Evolutionary conservation across 53 echinoderm and acorn worm genomes (phyloP).

Genomic region (Apostichopus leukothele): DNA sequence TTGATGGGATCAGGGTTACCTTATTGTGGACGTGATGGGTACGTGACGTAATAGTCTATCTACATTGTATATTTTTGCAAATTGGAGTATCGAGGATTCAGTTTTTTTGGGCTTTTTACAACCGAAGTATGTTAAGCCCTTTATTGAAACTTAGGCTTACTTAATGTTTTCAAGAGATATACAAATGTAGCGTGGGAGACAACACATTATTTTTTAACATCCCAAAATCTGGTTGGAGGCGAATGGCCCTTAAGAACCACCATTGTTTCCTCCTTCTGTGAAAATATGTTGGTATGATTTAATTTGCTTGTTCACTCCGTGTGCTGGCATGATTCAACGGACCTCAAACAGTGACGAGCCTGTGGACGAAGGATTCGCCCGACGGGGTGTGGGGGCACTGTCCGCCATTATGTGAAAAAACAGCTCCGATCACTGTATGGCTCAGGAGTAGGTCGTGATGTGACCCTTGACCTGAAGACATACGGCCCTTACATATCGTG

Average conservation of each 20-base stretch:
- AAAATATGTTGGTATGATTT: constrained; percentile 43
- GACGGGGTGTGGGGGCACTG: constrained; percentile 52
- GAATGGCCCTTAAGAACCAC: constrained; percentile 20
- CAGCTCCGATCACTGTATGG: background rate
- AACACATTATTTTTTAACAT: too few species aligned
- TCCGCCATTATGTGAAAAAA: constrained; percentile 43
- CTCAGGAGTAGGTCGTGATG: constrained; percentile 12
- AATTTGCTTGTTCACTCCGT: constrained; percentile 48
- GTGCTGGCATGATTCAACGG: constrained; percentile 45
- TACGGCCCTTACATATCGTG: background rate
- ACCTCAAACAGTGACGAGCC: constrained; percentile 44
- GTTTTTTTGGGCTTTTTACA: too few species aligned
- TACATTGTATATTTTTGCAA: too few species aligned
- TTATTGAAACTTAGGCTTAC: too few species aligned
- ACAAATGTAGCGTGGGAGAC: too few species aligned
- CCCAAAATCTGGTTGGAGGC: too few species aligned
- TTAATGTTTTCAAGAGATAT: too few species aligned
- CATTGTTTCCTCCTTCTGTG: constrained; percentile 30
- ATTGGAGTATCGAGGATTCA: too few species aligned
- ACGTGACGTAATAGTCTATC: too few species aligned
- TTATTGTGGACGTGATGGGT: too few species aligned
- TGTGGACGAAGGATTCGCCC: constrained; percentile 4
- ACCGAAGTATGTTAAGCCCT: too few species aligned
- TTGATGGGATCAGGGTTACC: too few species aligned
- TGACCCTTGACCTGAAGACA: constrained; percentile 8